A percentile compares a stretch with the other conserved stretches of the same genome.
Conservation (phyloP, 2,113 vertebrate species). For the Chloropsis cyanopogon region DNA sequence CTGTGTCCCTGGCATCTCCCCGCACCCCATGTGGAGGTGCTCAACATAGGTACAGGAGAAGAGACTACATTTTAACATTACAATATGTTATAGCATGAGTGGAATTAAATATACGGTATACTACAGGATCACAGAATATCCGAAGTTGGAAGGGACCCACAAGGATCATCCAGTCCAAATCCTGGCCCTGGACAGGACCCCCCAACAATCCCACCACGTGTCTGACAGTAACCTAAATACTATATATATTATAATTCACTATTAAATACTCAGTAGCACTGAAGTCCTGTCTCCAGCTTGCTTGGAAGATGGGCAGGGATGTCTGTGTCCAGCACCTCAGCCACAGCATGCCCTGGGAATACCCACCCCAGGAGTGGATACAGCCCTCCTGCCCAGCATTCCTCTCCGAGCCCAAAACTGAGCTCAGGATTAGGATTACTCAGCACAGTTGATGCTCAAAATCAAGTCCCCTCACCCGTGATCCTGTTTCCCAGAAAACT, state of each 20-base stretch:
- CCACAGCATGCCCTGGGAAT: fast-evolving
- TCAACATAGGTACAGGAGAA: not conserved
- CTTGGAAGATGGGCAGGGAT: not conserved
- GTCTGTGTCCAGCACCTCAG: fast-evolving
- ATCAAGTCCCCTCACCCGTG: fast-evolving
- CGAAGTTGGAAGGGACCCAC: not conserved
- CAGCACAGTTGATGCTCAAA: fast-evolving
- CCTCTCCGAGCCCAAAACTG: not conserved
- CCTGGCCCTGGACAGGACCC: not conserved
- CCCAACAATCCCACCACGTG: not conserved
- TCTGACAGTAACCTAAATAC: not conserved
- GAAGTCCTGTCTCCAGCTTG: not conserved
- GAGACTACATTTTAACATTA: not conserved
- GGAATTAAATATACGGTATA: not conserved
- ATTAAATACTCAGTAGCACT: not conserved
- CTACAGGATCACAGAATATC: not conserved
- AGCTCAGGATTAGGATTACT: not conserved
- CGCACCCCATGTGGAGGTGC: fast-evolving
- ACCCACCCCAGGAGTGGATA: fast-evolving
- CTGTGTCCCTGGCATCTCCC: not conserved
- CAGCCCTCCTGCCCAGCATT: not conserved
- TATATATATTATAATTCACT: not conserved
- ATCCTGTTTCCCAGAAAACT: not conserved
- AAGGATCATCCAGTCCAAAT: not conserved
- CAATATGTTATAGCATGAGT: fast-evolving